Evolutionary conservation across 2,888 invertebrate species (phyloP).

Genomic region (Ptychoptera albimana): DNA sequence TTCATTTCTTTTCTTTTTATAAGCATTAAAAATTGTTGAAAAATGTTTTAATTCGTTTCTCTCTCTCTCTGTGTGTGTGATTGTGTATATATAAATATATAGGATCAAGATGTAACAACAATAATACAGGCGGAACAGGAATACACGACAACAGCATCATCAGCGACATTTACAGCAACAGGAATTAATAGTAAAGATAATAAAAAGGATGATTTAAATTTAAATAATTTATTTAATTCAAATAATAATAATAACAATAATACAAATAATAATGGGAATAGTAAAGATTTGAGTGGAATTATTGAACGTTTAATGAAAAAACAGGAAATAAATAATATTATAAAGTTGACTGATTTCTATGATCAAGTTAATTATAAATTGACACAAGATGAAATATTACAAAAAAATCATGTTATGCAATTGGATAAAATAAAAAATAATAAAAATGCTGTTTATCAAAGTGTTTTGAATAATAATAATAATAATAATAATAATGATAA

Average conservation of each 20-base stretch:
- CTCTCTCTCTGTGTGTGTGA: neutral
- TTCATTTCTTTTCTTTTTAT: neutral
- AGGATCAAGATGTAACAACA: slow-evolving; percentile 33
- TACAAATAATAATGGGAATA: slow-evolving; percentile 26
- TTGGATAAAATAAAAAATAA: slow-evolving; percentile 37
- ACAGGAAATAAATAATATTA: slow-evolving; percentile 17
- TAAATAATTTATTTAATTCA: slow-evolving; percentile 5
- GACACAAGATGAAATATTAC: slow-evolving; percentile 14
- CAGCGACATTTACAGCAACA: neutral
- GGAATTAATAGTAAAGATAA: neutral
- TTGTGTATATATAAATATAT: neutral
- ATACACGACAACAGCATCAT: slow-evolving; percentile 15
- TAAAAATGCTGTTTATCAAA: slow-evolving; percentile 49
- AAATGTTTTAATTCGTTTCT: neutral
- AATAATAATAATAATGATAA: slow-evolving; percentile 41
- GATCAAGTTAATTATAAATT: slow-evolving; percentile 16
- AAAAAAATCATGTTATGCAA: slow-evolving; percentile 18
- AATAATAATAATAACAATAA: slow-evolving; percentile 4
- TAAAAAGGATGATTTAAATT: slow-evolving; percentile 4
- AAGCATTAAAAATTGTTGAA: no score
- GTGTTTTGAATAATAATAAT: slow-evolving; percentile 29
- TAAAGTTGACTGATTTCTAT: slow-evolving; percentile 17
- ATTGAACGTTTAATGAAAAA: slow-evolving; percentile 35
- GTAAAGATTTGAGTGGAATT: slow-evolving; percentile 38
- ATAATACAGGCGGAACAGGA: slow-evolving; percentile 35